Conservation (phyloP, 2,888 invertebrate species). For the Cylindroiulus punctatus region DNA sequence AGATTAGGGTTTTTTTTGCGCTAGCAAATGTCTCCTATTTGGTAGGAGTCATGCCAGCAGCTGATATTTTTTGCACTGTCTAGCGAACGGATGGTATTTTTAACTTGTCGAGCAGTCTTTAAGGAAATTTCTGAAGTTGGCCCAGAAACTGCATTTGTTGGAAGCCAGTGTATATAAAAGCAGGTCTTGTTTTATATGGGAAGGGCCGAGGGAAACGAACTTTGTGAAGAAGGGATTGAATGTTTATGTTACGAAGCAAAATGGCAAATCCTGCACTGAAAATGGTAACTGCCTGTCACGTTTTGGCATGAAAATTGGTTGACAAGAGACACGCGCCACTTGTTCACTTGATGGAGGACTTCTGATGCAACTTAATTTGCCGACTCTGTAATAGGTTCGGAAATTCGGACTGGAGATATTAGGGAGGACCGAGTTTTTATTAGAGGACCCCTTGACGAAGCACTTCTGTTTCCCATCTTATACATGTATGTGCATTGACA, state of each 20-base stretch:
- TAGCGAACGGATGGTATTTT: slow-evolving; percentile 24
- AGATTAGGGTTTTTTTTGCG: background rate
- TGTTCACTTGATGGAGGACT: slow-evolving; percentile 11
- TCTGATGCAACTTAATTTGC: slow-evolving; percentile 37
- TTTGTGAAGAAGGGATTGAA: slow-evolving; percentile 20
- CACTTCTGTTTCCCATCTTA: slow-evolving; percentile 6
- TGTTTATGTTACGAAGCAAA: slow-evolving; percentile 13
- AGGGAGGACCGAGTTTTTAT: background rate
- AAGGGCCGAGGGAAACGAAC: slow-evolving; percentile 24
- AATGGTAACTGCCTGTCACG: background rate
- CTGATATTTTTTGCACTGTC: slow-evolving; percentile 29
- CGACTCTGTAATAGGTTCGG: background rate
- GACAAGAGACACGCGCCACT: slow-evolving; percentile 38
- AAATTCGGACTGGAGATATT: background rate
- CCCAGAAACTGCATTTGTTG: slow-evolving; percentile 23
- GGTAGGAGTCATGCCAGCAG: background rate
- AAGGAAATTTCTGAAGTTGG: slow-evolving; percentile 40
- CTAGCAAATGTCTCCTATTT: background rate
- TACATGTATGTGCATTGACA: slow-evolving; percentile 31
- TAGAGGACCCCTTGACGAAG: background rate
- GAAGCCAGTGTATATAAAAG: background rate
- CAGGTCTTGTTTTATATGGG: slow-evolving; percentile 11
- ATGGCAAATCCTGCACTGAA: slow-evolving; percentile 2
- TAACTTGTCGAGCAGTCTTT: background rate
- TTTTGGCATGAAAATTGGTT: background rate